Conservation (phyloP, 2,113 vertebrate genomes). For the Ammodytes dubius region DNA sequence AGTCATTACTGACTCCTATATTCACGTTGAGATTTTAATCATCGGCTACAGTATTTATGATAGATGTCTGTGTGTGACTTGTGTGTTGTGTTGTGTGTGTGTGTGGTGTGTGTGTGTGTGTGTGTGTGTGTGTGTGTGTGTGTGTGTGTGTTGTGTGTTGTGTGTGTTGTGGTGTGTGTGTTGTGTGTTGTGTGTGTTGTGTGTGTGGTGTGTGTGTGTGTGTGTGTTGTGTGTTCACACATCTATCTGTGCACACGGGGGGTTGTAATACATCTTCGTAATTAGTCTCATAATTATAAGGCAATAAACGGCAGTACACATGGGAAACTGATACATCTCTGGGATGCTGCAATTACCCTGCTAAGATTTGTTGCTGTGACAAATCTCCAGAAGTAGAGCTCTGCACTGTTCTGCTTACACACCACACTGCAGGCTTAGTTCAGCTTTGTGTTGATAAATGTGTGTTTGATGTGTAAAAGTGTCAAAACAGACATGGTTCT, state of each 20-base stretch:
- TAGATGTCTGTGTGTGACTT: slow-evolving; percentile 36
- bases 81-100: background rate
- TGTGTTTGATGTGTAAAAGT: background rate
- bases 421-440: slow-evolving; percentile 6
- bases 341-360: slow-evolving; percentile 68
- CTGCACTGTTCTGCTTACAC: slow-evolving; percentile 26
- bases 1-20: slow-evolving; percentile 64
- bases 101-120: no score
- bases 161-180: background rate
- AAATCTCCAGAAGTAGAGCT: slow-evolving; percentile 61
- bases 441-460: slow-evolving; percentile 17
- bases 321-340: slow-evolving; percentile 75
- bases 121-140: no score
- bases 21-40: slow-evolving; percentile 76
- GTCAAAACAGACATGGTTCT: slow-evolving; percentile 1
- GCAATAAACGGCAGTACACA: slow-evolving; percentile 79
- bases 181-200: no score
- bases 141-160: slow-evolving; percentile 1
- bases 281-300: slow-evolving; percentile 84
- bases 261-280: slow-evolving; percentile 79
- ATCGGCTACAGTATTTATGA: slow-evolving; percentile 70
- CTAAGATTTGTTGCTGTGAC: slow-evolving; percentile 67
- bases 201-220: slow-evolving; percentile 12
- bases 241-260: slow-evolving; percentile 37
- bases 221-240: slow-evolving; percentile 13